phyloP scores from a whole-genome alignment of 2,113 vertebrate species.

The Beaufortia kweichowensis region DNA sequence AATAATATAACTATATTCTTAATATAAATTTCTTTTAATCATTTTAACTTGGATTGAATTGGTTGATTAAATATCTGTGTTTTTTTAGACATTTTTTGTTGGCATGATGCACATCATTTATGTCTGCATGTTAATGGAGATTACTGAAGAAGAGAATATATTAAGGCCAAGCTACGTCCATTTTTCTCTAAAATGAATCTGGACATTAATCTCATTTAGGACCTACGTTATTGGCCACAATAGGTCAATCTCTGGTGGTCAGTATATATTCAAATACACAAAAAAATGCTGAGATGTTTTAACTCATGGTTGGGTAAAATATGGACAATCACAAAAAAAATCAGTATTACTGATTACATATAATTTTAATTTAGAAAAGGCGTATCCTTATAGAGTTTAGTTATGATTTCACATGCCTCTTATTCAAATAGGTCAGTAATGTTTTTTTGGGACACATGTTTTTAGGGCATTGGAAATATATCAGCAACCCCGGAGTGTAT shows the following conservation, averaged over 20 bases:
- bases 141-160: neutral
- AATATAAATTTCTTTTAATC: too few relatives aligned
- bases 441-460: slow-evolving; percentile 33
- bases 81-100: too few relatives aligned
- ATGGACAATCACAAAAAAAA: too few relatives aligned
- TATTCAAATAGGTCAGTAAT: slow-evolving; percentile 36
- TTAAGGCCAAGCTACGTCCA: neutral
- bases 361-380: neutral
- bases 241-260: neutral
- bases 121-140: too few relatives aligned
- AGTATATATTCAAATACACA: too few relatives aligned
- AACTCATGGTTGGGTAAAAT: too few relatives aligned
- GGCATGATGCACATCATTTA: too few relatives aligned
- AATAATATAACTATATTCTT: too few relatives aligned
- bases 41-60: too few relatives aligned
- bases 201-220: neutral
- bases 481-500: neutral
- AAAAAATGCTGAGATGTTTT: too few relatives aligned
- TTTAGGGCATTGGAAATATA: slow-evolving; percentile 34
- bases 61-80: too few relatives aligned
- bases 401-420: neutral
- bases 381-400: neutral
- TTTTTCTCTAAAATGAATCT: neutral
- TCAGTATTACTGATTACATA: neutral
- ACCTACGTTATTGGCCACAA: neutral